Conservation (phyloP, 2,888 invertebrate genomes). For the Mythimna ferrago region DNA sequence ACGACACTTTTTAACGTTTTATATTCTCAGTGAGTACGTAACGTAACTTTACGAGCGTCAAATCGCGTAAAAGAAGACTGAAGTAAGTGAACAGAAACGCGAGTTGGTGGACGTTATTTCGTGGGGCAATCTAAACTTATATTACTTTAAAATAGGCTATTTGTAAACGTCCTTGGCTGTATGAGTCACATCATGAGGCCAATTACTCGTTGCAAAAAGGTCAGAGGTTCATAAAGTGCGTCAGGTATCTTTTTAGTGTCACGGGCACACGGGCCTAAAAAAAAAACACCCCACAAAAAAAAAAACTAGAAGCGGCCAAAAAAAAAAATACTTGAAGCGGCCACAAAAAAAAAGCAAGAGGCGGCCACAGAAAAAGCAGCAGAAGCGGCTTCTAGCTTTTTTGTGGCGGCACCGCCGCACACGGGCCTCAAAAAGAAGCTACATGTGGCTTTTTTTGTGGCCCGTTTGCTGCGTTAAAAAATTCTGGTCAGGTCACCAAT, state of each 20-base stretch:
- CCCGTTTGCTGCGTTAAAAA: background rate
- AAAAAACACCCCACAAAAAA: no score
- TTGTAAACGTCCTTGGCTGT: background rate
- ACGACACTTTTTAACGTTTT: constrained; percentile 49
- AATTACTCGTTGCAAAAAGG: constrained; percentile 17
- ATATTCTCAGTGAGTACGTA: constrained; percentile 40
- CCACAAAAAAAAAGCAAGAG: no score
- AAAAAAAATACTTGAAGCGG: no score
- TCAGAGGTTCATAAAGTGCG: constrained; percentile 2
- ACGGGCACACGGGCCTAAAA: no score
- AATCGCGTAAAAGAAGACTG: constrained; percentile 55
- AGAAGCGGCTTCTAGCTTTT: no score
- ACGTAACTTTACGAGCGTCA: constrained; percentile 48
- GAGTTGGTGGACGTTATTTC: constrained; percentile 41
- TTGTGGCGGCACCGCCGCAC: no score
- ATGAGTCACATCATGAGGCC: background rate
- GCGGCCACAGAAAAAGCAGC: no score
- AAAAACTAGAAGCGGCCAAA: no score
- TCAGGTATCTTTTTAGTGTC: background rate
- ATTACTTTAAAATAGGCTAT: constrained; percentile 45
- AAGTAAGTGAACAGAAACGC: constrained; percentile 46
- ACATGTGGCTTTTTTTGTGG: no score
- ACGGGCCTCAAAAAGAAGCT: no score
- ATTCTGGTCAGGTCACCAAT: background rate
- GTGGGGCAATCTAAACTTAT: constrained; percentile 45